phyloP scores from a whole-genome alignment of 1,140 invertebrate species.

The Drosophila erecta region DNA sequence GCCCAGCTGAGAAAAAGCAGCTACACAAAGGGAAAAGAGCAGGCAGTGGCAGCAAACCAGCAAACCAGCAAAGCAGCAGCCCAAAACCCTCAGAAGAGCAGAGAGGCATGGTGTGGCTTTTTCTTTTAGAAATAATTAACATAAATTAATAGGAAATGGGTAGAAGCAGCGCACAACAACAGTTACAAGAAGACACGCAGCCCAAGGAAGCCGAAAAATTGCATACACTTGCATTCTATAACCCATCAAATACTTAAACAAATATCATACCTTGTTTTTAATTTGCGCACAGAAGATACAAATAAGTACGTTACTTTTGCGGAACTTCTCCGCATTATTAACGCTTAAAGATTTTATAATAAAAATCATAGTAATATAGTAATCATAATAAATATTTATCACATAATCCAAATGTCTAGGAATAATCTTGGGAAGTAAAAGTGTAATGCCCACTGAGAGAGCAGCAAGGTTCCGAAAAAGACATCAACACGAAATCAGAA shows the following conservation, averaged over 20 bases:
- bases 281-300: too few relatives aligned
- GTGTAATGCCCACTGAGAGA: neutral
- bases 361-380: too few relatives aligned
- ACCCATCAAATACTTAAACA: too few relatives aligned
- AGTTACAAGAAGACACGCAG: conserved; percentile 42
- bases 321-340: too few relatives aligned
- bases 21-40: conserved; percentile 20
- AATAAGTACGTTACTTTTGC: too few relatives aligned
- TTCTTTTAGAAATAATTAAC: conserved; percentile 81
- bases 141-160: conserved; percentile 81
- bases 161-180: conserved; percentile 61
- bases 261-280: too few relatives aligned
- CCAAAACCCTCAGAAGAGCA: conserved; percentile 26
- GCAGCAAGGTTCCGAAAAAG: conserved; percentile 8
- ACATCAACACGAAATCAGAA: conserved; percentile 26
- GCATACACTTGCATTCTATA: neutral
- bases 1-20: conserved; percentile 40
- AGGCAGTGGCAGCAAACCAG: neutral
- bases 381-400: neutral
- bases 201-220: conserved; percentile 1
- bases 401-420: neutral
- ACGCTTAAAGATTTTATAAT: too few relatives aligned
- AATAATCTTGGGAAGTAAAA: neutral
- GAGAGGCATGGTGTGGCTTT: conserved; percentile 59
- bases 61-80: neutral